A percentile compares a stretch with the other conserved stretches of the same genome.
phyloP scores from a whole-genome alignment of 2,888 invertebrate genomes.

The Hirtodrosophila alboralis region DNA sequence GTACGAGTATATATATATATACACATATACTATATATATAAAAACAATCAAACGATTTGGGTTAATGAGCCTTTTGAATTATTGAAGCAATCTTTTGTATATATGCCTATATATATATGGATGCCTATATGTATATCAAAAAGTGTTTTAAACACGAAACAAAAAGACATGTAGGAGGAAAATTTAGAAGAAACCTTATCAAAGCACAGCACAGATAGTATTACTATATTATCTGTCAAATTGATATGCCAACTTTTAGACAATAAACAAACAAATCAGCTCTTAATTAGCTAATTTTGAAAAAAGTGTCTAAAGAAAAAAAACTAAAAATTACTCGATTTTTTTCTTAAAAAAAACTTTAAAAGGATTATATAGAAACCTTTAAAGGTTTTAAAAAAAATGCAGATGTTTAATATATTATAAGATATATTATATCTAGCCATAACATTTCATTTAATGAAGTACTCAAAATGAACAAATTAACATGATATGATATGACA shows the following conservation, averaged over 20 bases:
- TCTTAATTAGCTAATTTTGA: slow-evolving; percentile 1
- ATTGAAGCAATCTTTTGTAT: slow-evolving; percentile 34
- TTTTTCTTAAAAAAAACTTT: no score
- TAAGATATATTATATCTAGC: no score
- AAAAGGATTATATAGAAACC: no score
- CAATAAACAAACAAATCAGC: slow-evolving; percentile 5
- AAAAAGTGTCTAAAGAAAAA: not conserved
- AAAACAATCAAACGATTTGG: slow-evolving; percentile 49
- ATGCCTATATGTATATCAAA: no score
- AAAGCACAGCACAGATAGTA: slow-evolving; percentile 2
- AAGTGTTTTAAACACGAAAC: not conserved
- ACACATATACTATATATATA: slow-evolving; percentile 1
- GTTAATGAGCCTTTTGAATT: slow-evolving; percentile 62
- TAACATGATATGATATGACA: not conserved
- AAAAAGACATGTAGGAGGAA: no score
- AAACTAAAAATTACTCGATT: no score
- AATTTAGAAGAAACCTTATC: slow-evolving; percentile 31
- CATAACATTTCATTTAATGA: slow-evolving; percentile 5
- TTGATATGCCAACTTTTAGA: slow-evolving; percentile 7
- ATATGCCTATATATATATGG: not conserved
- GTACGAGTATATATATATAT: no score
- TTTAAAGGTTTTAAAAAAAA: no score
- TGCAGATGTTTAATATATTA: no score
- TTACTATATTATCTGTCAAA: slow-evolving; percentile 4
- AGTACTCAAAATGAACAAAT: not conserved